Evolutionary conservation across 2,797 vertebrate species (phyloP), one percentile per base, ranked within the genome.

Genomic region (Danio jaintianensis): DNA sequence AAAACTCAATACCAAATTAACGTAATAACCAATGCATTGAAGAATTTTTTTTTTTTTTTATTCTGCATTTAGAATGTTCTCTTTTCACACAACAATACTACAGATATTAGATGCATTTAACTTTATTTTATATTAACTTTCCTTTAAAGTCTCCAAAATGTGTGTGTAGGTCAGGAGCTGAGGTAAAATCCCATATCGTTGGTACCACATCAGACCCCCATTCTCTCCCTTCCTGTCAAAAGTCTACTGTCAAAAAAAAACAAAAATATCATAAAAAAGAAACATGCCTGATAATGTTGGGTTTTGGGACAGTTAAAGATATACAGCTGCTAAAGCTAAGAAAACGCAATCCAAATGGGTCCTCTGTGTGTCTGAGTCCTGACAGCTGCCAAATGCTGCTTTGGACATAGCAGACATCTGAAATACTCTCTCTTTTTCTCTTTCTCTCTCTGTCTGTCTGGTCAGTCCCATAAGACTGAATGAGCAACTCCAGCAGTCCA

Each of bases 381-480:
- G 64, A 78, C 29, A 40, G n/a, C 66, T 61, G 55, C 66, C 64
- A 78, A 78, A 69, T n/a, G 55, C 64, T 69, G 53, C 76, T 78
- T 50, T 61, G 55, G n/a, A 78, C 29, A 78, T 78, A 55, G 59
- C 43, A 61, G 53, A 69, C 43, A 48, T 70, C 45, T 68, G 53
- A 61, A 78, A 78, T 62, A 4, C 29, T 22, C 36, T 43, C 40
- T 1, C 29, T 3, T n/a, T n/a, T 29, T 29, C 29, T 29, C 29
- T n/a, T n/a, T 47, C 50, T 68, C 52, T 16, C 59, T n/a, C 12
- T 5, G 8, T 68, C 66, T 36, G 61, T 61, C 20, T 47, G 73
- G 58, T 59, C 16, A 55, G 58, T 43, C 48, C 69, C 16, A 53
- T 56, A 48, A 67, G 48, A 55, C 64, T 66, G 15, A 38, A 61